phyloP scores from a whole-genome alignment of 2,888 invertebrate genomes.

The Coenonympha glycerion region DNA sequence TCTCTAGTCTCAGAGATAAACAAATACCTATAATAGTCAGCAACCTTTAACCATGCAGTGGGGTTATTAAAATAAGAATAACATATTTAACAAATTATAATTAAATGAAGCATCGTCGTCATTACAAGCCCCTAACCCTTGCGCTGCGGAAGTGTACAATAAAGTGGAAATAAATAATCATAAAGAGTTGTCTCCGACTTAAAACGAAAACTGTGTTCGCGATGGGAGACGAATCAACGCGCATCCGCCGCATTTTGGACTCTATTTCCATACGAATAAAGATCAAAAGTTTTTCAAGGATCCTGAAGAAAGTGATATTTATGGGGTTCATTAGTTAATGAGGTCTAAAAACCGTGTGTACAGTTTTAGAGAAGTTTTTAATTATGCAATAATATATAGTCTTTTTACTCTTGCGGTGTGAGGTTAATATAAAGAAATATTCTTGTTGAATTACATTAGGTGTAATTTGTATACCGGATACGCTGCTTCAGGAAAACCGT shows the following conservation, averaged over 20 bases:
- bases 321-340: constrained; percentile 56
- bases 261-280: constrained; percentile 3
- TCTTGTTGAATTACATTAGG: constrained; percentile 1
- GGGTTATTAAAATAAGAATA: constrained; percentile 6
- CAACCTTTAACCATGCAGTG: neutral
- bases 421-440: constrained; percentile 6
- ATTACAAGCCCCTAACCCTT: constrained; percentile 27
- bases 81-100: constrained; percentile 10
- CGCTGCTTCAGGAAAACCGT: neutral
- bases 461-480: constrained; percentile 5
- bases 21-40: too few species aligned
- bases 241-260: constrained; percentile 12
- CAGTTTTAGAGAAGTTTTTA: constrained; percentile 29
- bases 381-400: constrained; percentile 26
- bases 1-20: too few species aligned
- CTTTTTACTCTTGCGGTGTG: constrained; percentile 2
- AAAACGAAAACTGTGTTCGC: constrained; percentile 71
- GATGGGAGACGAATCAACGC: constrained; percentile 21
- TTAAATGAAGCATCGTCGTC: constrained; percentile 15
- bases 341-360: constrained; percentile 38
- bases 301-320: constrained; percentile 69
- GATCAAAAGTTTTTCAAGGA: constrained; percentile 35
- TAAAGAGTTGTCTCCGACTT: constrained; percentile 57
- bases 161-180: constrained; percentile 57
- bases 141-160: constrained; percentile 33